Base-by-base conservation (phyloP, 2,797 vertebrate genomes). In the Spheniscus humboldti region DNA sequence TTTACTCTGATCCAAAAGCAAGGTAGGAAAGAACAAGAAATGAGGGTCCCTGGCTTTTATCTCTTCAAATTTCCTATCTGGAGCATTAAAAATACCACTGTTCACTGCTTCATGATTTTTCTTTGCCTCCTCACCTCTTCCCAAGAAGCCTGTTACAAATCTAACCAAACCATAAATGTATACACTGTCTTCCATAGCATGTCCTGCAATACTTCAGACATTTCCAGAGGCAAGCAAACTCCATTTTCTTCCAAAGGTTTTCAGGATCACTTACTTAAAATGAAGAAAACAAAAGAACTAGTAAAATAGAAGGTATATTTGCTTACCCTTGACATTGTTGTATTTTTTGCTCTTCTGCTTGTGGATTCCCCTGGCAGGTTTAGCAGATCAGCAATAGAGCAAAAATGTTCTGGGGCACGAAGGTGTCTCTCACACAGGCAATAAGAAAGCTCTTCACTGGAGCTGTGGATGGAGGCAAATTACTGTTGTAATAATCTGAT, bases 21-120 rank as follows among this genome's bases (percentile, higher is more conserved):
- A 37, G 33, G 22, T 67, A 78, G 73, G 63, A 74, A 66, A 62
- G 73, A 28, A 66, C 62, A 76, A 81, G 87, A 86, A 86, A 84
- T 90, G 31, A 63, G 37, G n/a, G 41, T 41, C 28, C 12, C 59
- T 79, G 52, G 25, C 62, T 84, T 89, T 88, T 73, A 56, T 67
- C 23, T 90, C 68, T 93, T 93, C 80, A 77, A 28, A 57, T 89
- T 79, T 80, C 74, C 64, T 71, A 24, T 82, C 41, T 68, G 71
- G 78, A 93, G 20, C 75, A 52, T 90, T 92, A 77, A 76, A 92
- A 92, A 85, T 77, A 82, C 7, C 67, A 69, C 15, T 60, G 83
- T 87, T 88, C n/a, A 9, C 18, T 92, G 41, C 71, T 91, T 90
- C 48, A 62, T 68, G 84, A 57, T 90, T 96, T 94, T 86, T 67